Conservation (phyloP, 1,140 invertebrate genomes). For the Arion vulgaris region DNA sequence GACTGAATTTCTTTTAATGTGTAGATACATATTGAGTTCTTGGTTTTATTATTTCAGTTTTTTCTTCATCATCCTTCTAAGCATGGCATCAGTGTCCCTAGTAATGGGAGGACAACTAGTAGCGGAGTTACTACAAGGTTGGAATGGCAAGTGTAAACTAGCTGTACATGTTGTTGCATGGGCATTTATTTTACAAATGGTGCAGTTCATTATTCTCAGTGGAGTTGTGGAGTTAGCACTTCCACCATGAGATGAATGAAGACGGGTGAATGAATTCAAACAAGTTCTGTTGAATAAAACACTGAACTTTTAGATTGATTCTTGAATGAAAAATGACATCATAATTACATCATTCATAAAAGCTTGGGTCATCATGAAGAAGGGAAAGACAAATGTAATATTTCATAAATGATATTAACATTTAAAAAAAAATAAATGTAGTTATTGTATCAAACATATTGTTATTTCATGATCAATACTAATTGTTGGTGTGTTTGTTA, state of each 20-base stretch:
- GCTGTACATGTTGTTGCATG: neutral
- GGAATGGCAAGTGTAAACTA: neutral
- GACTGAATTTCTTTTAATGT: too few species aligned
- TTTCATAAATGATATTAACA: too few species aligned
- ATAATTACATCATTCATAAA: too few species aligned
- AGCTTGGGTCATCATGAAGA: too few species aligned
- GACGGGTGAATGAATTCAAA: neutral
- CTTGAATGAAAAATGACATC: too few species aligned
- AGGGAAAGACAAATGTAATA: too few species aligned
- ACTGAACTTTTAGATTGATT: neutral
- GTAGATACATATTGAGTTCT: too few species aligned
- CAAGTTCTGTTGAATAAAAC: neutral
- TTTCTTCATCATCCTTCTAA: constrained; percentile 4
- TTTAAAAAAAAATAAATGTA: too few species aligned
- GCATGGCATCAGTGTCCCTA: neutral
- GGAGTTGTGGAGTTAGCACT: neutral
- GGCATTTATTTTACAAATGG: neutral
- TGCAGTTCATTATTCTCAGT: neutral
- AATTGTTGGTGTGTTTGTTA: too few species aligned
- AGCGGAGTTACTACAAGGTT: neutral
- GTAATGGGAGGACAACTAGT: neutral
- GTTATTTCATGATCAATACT: too few species aligned
- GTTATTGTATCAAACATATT: too few species aligned
- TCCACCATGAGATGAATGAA: constrained; percentile 10
- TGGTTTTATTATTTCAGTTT: too few species aligned